phyloP scores from a whole-genome alignment of 2,888 invertebrate genomes.

The Tinea pellionella region DNA sequence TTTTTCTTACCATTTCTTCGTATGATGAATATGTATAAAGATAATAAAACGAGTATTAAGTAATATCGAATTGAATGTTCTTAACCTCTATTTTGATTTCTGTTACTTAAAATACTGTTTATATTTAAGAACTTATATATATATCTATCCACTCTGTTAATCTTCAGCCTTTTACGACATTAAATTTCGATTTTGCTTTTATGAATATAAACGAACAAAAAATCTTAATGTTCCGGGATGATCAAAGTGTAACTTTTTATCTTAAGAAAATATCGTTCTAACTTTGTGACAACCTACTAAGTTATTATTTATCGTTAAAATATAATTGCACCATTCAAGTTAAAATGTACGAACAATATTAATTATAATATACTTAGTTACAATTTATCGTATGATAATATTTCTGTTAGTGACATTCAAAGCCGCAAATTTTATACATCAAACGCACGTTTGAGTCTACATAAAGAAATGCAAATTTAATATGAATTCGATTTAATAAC shows the following conservation, averaged over 20 bases:
- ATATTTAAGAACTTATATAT: neutral
- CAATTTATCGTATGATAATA: no score
- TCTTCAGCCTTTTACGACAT: constrained; percentile 2
- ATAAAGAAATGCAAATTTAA: neutral
- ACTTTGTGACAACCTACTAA: neutral
- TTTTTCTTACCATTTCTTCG: no score
- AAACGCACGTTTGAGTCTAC: no score
- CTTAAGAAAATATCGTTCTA: neutral
- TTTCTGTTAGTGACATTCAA: no score
- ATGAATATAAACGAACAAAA: constrained; percentile 4
- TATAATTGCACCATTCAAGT: neutral
- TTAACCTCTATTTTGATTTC: neutral
- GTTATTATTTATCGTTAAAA: neutral
- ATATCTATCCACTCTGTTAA: neutral
- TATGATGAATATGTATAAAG: neutral
- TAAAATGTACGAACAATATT: no score
- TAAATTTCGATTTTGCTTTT: constrained; percentile 4
- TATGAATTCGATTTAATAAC: neutral
- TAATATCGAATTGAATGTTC: neutral
- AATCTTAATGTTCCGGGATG: neutral
- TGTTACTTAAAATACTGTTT: neutral
- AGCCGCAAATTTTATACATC: no score
- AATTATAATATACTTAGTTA: no score
- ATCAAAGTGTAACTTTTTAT: neutral
- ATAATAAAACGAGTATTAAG: neutral